These are phyloP conservation scores for Catostomus latipinnis DNA, from an alignment of 2,797 vertebrate genomes.

Conservation along the genomic window DNA sequence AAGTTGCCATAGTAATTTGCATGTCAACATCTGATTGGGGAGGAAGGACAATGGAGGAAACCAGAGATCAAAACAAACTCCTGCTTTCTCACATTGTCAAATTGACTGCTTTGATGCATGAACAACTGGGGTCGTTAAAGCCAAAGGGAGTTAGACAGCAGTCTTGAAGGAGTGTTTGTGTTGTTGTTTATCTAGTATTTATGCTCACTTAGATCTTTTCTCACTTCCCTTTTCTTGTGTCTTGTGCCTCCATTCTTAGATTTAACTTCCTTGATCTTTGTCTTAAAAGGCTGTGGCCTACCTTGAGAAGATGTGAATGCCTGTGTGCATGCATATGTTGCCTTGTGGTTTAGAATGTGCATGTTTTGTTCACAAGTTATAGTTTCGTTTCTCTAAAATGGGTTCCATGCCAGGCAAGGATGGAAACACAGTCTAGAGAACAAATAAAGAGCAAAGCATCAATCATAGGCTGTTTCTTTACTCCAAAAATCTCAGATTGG, in stretches of 20 bases:
- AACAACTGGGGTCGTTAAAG: constrained; percentile 78
- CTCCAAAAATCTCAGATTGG: constrained; percentile 50
- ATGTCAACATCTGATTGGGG: constrained; percentile 65
- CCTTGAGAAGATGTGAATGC: constrained; percentile 21
- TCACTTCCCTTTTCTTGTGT: constrained; percentile 16
- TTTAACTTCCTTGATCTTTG: constrained; percentile 33
- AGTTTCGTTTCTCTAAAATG: constrained; percentile 68
- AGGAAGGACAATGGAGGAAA: constrained; percentile 63
- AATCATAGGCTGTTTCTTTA: constrained; percentile 43
- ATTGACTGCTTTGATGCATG: constrained; percentile 71
- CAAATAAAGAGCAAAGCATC: constrained; percentile 37
- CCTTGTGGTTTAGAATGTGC: constrained; percentile 30
- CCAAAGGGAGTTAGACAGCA: constrained; percentile 68
- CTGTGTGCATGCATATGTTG: constrained; percentile 12
- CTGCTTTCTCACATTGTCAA: constrained; percentile 54
- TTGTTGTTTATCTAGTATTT: constrained; percentile 2
- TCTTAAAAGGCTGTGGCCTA: constrained; percentile 15
- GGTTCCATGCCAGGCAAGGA: constrained; percentile 54
- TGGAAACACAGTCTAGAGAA: constrained; percentile 55
- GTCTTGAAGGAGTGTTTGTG: constrained; percentile 53
- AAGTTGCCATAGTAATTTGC: constrained; percentile 71
- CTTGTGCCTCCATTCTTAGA: constrained; percentile 11
- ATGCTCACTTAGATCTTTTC: constrained; percentile 10
- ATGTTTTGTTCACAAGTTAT: constrained; percentile 63
- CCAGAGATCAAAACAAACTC: constrained; percentile 61